Evolutionary conservation across 2,797 vertebrate species (phyloP).

Genomic region (Emydoidea blandingii): DNA sequence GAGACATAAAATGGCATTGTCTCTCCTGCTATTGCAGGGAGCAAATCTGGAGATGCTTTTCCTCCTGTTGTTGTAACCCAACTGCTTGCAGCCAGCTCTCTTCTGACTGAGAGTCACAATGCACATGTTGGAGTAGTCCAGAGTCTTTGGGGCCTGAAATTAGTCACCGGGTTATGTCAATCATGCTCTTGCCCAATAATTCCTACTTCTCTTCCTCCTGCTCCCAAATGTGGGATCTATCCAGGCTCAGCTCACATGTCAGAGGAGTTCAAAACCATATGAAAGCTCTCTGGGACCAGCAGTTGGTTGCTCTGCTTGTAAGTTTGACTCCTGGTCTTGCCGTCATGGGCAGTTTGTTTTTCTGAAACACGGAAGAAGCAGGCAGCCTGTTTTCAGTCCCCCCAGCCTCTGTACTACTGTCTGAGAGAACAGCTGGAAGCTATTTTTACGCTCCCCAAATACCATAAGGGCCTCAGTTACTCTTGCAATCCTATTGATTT

Average conservation of each 20-base stretch:
- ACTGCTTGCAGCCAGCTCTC: background rate
- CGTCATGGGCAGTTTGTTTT: background rate
- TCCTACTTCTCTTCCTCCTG: background rate
- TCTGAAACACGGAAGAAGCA: background rate
- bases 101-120: accelerated
- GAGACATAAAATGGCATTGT: no score
- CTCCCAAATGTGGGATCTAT: accelerated
- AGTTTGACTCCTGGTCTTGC: background rate
- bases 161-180: background rate
- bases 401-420: background rate
- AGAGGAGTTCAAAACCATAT: background rate
- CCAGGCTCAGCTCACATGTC: accelerated
- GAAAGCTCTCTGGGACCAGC: background rate
- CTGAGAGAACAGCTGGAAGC: background rate
- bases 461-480: background rate
- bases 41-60: background rate
- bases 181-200: background rate
- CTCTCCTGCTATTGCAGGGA: background rate
- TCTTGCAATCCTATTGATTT: background rate
- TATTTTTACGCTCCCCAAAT: background rate
- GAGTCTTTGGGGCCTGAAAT: accelerated
- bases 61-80: background rate
- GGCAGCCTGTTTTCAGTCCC: background rate
- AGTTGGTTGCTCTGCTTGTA: background rate
- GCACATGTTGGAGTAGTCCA: accelerated